Conservation (phyloP, 2,888 invertebrate genomes). For the Fragum sueziense region DNA sequence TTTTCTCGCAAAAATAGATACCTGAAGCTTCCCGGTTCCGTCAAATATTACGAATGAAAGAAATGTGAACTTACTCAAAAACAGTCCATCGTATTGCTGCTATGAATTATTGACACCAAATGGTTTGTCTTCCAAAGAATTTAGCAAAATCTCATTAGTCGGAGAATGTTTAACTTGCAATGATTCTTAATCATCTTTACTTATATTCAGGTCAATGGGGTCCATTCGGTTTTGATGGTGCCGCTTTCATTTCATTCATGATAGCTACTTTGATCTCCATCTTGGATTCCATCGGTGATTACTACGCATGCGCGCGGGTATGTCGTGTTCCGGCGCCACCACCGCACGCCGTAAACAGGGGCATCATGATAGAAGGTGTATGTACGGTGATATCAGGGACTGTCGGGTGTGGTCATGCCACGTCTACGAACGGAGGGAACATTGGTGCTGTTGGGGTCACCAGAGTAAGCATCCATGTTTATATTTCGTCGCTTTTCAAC, state of each 20-base stretch:
- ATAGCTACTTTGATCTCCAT: constrained; percentile 71
- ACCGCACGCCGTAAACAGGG: constrained; percentile 92
- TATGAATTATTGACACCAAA: no score
- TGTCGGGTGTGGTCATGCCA: constrained; percentile 93
- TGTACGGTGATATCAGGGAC: constrained; percentile 91
- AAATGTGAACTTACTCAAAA: no score
- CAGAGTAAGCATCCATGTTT: constrained; percentile 85
- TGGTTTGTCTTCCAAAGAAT: no score
- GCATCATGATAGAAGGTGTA: constrained; percentile 88
- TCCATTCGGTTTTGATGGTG: constrained; percentile 62
- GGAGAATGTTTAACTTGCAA: no score
- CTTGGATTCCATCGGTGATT: constrained; percentile 88
- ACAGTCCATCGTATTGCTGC: no score
- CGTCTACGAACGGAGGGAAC: constrained; percentile 94
- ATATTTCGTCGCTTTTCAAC: no score
- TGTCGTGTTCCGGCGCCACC: constrained; percentile 91
- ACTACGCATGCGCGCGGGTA: constrained; percentile 91
- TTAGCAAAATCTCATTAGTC: no score
- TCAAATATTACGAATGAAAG: no score
- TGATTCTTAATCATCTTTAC: no score
- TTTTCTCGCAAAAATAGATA: no score
- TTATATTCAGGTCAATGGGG: constrained; percentile 70
- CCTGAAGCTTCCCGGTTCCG: no score
- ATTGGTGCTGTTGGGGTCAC: constrained; percentile 94
- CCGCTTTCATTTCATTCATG: constrained; percentile 67